Base-by-base conservation (phyloP, 2,797 vertebrate genomes). In the Lepilemur septentrionalis region DNA sequence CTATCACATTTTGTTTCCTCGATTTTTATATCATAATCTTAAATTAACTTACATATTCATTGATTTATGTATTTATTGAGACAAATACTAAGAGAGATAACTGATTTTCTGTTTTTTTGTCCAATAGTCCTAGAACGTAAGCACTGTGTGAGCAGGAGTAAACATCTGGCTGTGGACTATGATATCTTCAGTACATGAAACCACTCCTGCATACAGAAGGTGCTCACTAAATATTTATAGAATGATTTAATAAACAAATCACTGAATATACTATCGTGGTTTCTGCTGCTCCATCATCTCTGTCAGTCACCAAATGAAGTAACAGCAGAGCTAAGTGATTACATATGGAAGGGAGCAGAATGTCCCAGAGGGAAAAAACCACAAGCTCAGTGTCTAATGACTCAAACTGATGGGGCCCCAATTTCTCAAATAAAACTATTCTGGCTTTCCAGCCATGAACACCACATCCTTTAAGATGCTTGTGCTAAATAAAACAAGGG, bases 191-290 rank as follows among this genome's bases (percentile, higher is more conserved):
- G 61, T 50, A 89, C 18, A 69, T 75, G 79, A 82, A 95, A 83
- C 5, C 63, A 43, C 79, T 91, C 35, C 30, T 96, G 63, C 22
- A 32, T 70, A 61, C 23, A 91, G 73, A 94, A 65, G 22, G 28
- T 75, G 57, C 32, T 91, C 63, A 82, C 35, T 88, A 93, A 91
- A 91, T 96, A 94, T 88, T 90, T 61, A 85, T 17, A 43, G 28
- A 76, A 84, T 78, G 17, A 78, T 48, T 92, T 82, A 86, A 79
- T 95, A 65, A 96, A 69, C 59, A 96, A 94, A 48, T 46, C 50
- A 23, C 57, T 93, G 46, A 85, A 55, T 63, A 67, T 30, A 43
- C 32, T 50, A 13, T 69, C 23, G 8, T 73, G 48, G 2, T 50
- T 93, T 61, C 81, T 96, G 6, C 65, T 94, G n/a, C 15, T 70